phyloP scores from a whole-genome alignment of 30 jellyfish, hydroid and myxozoan genomes.

The Mastigias papua region DNA sequence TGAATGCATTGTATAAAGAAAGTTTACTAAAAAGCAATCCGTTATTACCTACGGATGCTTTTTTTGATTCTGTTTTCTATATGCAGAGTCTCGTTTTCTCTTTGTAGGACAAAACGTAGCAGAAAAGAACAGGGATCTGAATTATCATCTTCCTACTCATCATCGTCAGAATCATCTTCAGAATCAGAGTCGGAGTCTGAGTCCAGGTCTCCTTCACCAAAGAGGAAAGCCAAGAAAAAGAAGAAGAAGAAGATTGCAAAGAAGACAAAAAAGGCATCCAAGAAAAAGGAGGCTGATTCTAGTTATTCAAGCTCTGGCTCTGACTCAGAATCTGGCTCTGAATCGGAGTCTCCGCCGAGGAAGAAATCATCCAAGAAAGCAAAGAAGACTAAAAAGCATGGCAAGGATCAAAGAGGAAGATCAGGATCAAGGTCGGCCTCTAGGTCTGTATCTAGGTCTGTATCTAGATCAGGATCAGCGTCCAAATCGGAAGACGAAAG shows the following conservation, averaged over 20 bases:
- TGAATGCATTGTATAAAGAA: too few relatives aligned
- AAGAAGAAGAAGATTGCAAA: constrained; percentile 49
- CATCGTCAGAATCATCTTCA: constrained; percentile 32
- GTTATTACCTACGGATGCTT: background rate
- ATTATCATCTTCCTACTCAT: constrained; percentile 42
- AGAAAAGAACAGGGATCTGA: constrained; percentile 52
- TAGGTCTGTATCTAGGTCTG: constrained; percentile 21
- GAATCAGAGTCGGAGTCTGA: constrained; percentile 45
- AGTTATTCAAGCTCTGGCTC: constrained; percentile 62
- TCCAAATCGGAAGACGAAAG: constrained; percentile 41
- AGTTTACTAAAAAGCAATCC: background rate
- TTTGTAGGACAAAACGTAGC: constrained; percentile 17
- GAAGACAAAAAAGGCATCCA: constrained; percentile 31
- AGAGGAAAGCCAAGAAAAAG: constrained; percentile 49
- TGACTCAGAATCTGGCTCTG: constrained; percentile 40
- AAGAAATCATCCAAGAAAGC: constrained; percentile 39
- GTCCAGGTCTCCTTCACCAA: constrained; percentile 54
- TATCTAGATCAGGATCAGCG: too few relatives aligned
- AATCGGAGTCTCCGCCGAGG: constrained; percentile 55
- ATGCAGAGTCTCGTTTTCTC: background rate
- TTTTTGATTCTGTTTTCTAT: too few relatives aligned
- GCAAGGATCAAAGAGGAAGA: background rate
- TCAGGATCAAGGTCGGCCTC: constrained; percentile 31
- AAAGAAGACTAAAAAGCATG: constrained; percentile 25
- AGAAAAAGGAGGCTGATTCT: constrained; percentile 41